A percentile compares a stretch with the other conserved stretches of the same genome.
phyloP scores from a whole-genome alignment of 1,140 invertebrate species.

The Lamellibrachia luymesi region DNA sequence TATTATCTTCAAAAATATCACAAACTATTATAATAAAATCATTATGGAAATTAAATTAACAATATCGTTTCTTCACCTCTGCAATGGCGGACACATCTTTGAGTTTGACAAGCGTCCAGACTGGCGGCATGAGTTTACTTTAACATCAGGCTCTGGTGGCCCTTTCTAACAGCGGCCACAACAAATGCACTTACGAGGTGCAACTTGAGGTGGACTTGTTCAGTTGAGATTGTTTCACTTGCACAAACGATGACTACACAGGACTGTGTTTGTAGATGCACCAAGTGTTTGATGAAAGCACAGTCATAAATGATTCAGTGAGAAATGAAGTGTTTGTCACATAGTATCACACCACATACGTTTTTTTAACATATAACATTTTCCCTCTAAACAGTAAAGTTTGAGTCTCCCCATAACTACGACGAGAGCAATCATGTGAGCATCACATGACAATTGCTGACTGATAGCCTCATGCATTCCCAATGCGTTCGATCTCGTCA shows the following conservation, averaged over 20 bases:
- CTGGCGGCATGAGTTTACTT: background rate
- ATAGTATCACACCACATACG: background rate
- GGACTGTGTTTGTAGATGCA: too few relatives aligned
- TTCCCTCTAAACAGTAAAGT: background rate
- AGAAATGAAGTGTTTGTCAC: background rate
- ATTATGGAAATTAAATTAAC: background rate
- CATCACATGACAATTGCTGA: too few relatives aligned
- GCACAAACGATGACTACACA: background rate
- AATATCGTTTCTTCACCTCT: background rate
- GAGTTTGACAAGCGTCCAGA: background rate
- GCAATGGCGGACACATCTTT: background rate
- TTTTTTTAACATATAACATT: background rate
- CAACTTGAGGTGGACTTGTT: too few relatives aligned
- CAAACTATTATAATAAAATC: background rate
- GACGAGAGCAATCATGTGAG: background rate
- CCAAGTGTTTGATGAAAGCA: background rate
- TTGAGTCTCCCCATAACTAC: background rate
- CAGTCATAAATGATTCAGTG: constrained; percentile 5
- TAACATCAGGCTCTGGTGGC: background rate
- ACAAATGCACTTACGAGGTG: background rate
- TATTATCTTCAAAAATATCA: background rate
- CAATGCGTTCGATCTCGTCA: constrained; percentile 8
- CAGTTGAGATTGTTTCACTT: background rate
- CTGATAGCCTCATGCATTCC: background rate
- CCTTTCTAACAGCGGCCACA: background rate